Conservation (phyloP, 2,888 invertebrate species). For the Blera fallax region DNA sequence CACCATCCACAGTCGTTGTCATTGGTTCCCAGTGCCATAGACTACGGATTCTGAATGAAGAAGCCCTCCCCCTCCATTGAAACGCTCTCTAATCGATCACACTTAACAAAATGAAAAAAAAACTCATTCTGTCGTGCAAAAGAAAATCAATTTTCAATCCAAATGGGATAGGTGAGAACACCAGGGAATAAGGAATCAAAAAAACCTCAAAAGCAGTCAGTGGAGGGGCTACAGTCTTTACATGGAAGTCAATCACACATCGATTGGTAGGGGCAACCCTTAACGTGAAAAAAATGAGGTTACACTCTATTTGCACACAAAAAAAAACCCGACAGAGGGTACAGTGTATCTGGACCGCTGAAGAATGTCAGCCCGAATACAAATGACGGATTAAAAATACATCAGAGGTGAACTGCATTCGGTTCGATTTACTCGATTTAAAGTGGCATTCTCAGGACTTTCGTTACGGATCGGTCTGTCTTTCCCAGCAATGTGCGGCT, state of each 20-base stretch:
- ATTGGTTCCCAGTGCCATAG: background rate
- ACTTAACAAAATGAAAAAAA: background rate
- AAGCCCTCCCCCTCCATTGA: constrained; percentile 1
- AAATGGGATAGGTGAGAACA: background rate
- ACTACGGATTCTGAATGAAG: background rate
- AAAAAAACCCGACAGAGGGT: background rate
- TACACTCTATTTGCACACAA: constrained; percentile 5
- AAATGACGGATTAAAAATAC: constrained; percentile 57
- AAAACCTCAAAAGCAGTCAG: too few relatives aligned
- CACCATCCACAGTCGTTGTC: background rate
- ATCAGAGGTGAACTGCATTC: constrained; percentile 13
- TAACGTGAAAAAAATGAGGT: constrained; percentile 25
- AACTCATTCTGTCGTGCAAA: background rate
- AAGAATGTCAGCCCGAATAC: constrained; percentile 58
- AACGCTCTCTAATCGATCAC: constrained; percentile 37
- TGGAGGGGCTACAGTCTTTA: too few relatives aligned
- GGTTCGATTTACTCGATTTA: constrained; percentile 28
- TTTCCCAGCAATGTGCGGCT: constrained; percentile 18
- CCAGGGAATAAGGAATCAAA: background rate
- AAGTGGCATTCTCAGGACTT: constrained; percentile 27
- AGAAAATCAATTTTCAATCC: constrained; percentile 43
- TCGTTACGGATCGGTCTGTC: background rate
- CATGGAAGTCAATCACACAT: constrained; percentile 29
- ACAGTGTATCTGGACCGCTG: constrained; percentile 40
- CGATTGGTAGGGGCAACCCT: constrained; percentile 13